Conservation (phyloP, 2,797 vertebrate species). For the Thripadectes ignobilis region DNA sequence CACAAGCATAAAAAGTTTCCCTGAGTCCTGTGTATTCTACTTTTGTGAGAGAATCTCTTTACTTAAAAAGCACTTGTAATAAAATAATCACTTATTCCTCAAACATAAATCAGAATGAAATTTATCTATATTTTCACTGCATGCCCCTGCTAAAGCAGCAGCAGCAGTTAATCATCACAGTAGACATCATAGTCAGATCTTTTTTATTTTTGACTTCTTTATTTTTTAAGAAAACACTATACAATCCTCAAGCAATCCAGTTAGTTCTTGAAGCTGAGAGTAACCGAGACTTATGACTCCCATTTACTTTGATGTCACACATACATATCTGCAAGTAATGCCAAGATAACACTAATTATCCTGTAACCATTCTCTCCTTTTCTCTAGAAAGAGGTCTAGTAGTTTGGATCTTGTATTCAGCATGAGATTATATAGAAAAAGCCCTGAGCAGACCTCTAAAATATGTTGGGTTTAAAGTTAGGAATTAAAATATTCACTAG, state of each 20-base stretch:
- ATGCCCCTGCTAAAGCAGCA: neutral
- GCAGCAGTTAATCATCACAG: neutral
- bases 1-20: neutral
- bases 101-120: neutral
- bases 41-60: neutral
- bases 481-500: neutral
- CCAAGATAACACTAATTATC: neutral
- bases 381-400: neutral
- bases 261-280: neutral
- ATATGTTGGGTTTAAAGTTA: neutral
- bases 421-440: neutral
- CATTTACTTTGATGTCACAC: neutral
- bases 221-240: neutral
- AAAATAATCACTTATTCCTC: neutral
- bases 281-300: neutral
- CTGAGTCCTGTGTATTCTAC: rapidly evolving
- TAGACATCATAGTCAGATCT: neutral
- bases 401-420: neutral
- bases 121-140: neutral
- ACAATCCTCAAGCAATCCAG: neutral
- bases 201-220: neutral
- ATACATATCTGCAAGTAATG: neutral
- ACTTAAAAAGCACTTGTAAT: neutral
- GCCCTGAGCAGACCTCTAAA: neutral
- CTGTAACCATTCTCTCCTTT: neutral